A percentile compares a stretch with the other conserved stretches of the same genome.
phyloP scores from a whole-genome alignment of 2,797 vertebrate genomes.

The Myiotriccus ornatus region DNA sequence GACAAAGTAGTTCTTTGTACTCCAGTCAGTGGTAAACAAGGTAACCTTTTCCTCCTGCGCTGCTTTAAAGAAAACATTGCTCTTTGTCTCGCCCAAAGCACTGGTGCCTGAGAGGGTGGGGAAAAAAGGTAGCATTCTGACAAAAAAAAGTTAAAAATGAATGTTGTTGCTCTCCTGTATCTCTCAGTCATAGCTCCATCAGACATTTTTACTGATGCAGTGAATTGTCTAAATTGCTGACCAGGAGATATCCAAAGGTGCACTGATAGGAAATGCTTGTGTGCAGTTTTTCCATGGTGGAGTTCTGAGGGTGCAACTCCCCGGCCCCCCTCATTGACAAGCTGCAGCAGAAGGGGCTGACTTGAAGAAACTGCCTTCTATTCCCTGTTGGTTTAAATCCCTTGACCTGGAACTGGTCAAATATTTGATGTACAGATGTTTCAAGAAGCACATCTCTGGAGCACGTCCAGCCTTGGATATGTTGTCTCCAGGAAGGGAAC shows the following conservation, averaged over 20 bases:
- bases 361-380: neutral
- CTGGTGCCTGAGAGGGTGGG: neutral
- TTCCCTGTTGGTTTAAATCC: neutral
- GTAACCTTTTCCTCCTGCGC: neutral
- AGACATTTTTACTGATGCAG: neutral
- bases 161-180: rapidly evolving
- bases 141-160: neutral
- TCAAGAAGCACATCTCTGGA: constrained; percentile 15
- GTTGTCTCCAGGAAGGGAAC: constrained; percentile 13
- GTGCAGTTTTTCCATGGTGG: neutral
- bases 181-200: neutral
- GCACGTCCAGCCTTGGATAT: neutral
- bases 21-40: constrained; percentile 34
- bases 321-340: neutral
- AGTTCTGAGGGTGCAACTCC: neutral
- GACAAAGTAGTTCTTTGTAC: constrained; percentile 43
- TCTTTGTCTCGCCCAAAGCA: neutral
- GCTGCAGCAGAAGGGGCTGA: neutral
- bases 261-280: neutral
- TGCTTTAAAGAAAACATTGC: neutral
- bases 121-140: neutral
- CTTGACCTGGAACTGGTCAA: neutral
- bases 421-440: constrained; percentile 22
- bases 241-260: neutral
- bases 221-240: neutral